Percentiles rank a stretch among this genome's conserved stretches.
phyloP scores from a whole-genome alignment of 2,113 vertebrate genomes.

The Megalops atlanticus region DNA sequence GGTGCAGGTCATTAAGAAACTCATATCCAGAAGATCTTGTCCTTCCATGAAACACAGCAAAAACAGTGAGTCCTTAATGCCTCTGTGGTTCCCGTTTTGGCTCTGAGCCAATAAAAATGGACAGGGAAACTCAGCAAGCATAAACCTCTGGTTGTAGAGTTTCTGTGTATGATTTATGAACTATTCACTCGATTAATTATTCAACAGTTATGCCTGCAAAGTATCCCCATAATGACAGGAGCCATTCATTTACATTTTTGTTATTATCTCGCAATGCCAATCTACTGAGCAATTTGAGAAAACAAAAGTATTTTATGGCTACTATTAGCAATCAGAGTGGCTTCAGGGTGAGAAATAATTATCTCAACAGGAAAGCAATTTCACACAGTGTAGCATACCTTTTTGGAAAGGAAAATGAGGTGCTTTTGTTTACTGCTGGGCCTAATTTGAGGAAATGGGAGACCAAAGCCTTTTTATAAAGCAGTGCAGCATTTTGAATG shows the following conservation, averaged over 20 bases:
- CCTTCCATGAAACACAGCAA: constrained; percentile 27
- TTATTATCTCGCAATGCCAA: constrained; percentile 24
- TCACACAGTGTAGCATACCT: neutral
- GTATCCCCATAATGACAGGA: constrained; percentile 20
- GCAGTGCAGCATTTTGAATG: neutral
- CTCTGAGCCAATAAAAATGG: neutral
- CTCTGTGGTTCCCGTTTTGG: neutral
- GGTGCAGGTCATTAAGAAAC: constrained; percentile 36
- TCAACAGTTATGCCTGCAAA: neutral
- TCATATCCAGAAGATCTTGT: constrained; percentile 17
- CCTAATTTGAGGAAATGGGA: neutral
- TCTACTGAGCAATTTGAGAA: constrained; percentile 27
- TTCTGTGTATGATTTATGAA: neutral
- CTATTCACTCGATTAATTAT: constrained; percentile 24
- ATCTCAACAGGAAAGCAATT: constrained; percentile 24
- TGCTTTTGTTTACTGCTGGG: constrained; percentile 13
- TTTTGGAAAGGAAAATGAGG: constrained; percentile 1
- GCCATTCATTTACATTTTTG: constrained; percentile 28
- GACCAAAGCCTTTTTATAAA: neutral
- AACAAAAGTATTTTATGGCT: constrained; percentile 25
- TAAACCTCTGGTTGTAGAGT: neutral
- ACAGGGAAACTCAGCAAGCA: neutral
- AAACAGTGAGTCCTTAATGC: constrained; percentile 13
- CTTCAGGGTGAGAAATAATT: constrained; percentile 29
- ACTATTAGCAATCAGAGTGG: constrained; percentile 19